These are phyloP conservation scores for Pygathrix nemaeus DNA, from an alignment of 2,113 vertebrate species.

Conservation along the genomic window DNA sequence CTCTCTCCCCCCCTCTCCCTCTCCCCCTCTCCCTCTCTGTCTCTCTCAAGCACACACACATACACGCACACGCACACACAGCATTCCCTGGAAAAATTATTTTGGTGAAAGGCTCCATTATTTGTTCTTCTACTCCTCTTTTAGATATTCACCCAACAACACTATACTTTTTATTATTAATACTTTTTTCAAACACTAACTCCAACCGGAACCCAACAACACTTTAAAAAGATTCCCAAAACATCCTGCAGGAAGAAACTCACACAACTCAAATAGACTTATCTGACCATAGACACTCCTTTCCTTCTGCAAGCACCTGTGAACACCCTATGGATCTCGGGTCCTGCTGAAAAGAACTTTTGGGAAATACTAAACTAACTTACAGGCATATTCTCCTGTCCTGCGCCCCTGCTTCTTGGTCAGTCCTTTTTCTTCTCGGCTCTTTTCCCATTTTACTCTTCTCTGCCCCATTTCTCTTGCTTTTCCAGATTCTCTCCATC, in stretches of 20 bases:
- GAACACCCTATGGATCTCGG: not conserved
- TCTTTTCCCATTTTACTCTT: not conserved
- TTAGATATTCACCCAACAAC: not conserved
- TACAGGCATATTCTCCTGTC: not conserved
- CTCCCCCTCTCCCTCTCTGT: not conserved
- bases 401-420: not conserved
- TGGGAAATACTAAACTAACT: not conserved
- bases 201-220: too few species aligned
- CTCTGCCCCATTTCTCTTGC: not conserved
- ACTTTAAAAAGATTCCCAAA: not conserved
- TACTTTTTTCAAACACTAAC: too few species aligned
- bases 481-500: not conserved
- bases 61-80: not conserved
- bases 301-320: not conserved
- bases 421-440: not conserved
- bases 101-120: not conserved
- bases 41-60: not conserved
- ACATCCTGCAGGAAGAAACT: not conserved
- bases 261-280: not conserved
- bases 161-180: too few species aligned
- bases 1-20: too few species aligned
- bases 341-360: not conserved
- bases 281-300: conserved; percentile 1
- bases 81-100: not conserved
- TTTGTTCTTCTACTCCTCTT: not conserved